Evolutionary conservation across 2,113 vertebrate species (phyloP).

Genomic region (Larimichthys polyactis): DNA sequence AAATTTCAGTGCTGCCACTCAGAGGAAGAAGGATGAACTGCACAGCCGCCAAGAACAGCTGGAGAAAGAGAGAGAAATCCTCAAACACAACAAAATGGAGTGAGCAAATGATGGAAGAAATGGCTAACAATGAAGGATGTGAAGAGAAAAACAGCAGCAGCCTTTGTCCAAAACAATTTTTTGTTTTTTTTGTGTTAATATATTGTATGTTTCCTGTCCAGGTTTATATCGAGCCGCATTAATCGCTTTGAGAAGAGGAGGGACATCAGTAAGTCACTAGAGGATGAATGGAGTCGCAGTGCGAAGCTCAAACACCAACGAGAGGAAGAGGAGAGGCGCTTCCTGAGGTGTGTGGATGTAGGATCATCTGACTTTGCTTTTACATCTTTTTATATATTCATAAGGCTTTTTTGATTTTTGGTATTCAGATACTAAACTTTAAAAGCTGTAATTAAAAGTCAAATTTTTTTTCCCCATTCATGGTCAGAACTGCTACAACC

Average conservation of each 20-base stretch:
- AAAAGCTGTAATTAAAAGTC: neutral
- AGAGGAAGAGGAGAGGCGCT: slow-evolving; percentile 82
- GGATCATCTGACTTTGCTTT: neutral
- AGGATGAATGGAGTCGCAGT: slow-evolving; percentile 83
- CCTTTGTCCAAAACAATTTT: neutral
- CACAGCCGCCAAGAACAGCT: slow-evolving; percentile 76
- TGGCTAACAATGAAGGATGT: neutral
- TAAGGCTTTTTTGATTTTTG: too few species aligned
- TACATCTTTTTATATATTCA: neutral
- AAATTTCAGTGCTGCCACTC: slow-evolving; percentile 76
- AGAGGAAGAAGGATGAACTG: slow-evolving; percentile 70
- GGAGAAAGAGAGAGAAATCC: slow-evolving; percentile 80
- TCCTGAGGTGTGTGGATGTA: slow-evolving; percentile 79
- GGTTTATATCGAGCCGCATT: slow-evolving; percentile 72
- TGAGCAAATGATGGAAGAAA: slow-evolving; percentile 66
- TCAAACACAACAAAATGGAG: slow-evolving; percentile 79
- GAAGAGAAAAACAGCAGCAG: neutral
- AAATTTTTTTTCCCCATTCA: too few species aligned
- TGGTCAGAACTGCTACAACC: neutral
- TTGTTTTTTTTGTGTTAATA: too few species aligned
- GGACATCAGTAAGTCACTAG: slow-evolving; percentile 76
- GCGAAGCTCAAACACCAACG: slow-evolving; percentile 78
- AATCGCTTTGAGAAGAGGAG: slow-evolving; percentile 71
- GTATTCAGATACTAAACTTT: too few species aligned
- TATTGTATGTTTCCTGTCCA: slow-evolving; percentile 46